A percentile compares a stretch with the other conserved stretches of the same genome.
phyloP scores from a whole-genome alignment of 2,888 invertebrate genomes.

The Meganola albula region DNA sequence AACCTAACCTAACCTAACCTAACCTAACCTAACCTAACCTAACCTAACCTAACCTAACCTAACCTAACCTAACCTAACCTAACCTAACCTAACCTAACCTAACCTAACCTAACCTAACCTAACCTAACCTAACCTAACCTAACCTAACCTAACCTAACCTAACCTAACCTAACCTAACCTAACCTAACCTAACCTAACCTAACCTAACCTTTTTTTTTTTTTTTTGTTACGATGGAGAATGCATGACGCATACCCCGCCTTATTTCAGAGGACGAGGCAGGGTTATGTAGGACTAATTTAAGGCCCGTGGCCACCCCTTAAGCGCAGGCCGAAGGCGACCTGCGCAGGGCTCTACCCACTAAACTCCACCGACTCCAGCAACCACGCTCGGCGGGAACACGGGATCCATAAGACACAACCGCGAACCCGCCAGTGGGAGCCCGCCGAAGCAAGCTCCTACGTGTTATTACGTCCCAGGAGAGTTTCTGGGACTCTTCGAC shows the following conservation, averaged over 20 bases:
- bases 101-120: slow-evolving; percentile 15
- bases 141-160: slow-evolving; percentile 16
- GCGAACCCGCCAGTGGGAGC: too few relatives aligned
- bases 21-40: slow-evolving; percentile 17
- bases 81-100: slow-evolving; percentile 17
- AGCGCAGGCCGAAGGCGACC: neutral
- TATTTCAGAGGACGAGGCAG: too few relatives aligned
- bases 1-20: slow-evolving; percentile 17
- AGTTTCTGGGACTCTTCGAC: too few relatives aligned
- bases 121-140: slow-evolving; percentile 15
- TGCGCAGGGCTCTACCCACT: neutral
- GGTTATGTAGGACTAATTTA: too few relatives aligned
- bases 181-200: slow-evolving; percentile 15
- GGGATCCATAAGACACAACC: neutral
- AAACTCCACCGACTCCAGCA: neutral
- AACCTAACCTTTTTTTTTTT: slow-evolving; percentile 8
- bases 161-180: slow-evolving; percentile 16
- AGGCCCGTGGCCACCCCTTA: neutral
- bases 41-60: slow-evolving; percentile 18
- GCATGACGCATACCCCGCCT: too few relatives aligned
- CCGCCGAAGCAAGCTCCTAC: too few relatives aligned
- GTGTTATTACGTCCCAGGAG: too few relatives aligned
- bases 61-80: slow-evolving; percentile 17
- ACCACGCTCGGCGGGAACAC: neutral
- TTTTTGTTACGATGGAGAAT: neutral